Conservation (phyloP, 2,113 vertebrate genomes). For the Xiphophorus hellerii region DNA sequence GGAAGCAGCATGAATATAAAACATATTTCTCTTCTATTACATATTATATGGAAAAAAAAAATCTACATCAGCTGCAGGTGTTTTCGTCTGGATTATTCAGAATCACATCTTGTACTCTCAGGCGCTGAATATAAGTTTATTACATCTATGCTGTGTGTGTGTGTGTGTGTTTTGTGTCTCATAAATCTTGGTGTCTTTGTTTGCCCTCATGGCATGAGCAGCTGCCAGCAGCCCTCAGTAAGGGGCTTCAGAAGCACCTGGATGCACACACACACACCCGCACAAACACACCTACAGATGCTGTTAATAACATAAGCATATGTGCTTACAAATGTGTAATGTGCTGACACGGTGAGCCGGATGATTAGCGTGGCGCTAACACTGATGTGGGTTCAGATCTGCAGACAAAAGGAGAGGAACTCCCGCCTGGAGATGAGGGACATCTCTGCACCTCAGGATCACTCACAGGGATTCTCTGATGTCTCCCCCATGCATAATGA, state of each 20-base stretch:
- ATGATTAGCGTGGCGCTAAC: constrained; percentile 31
- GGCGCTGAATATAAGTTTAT: background rate
- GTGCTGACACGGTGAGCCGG: constrained; percentile 1
- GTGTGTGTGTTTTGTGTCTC: background rate
- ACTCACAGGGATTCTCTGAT: background rate
- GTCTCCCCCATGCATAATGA: constrained; percentile 9
- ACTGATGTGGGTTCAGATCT: constrained; percentile 46
- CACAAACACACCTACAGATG: constrained; percentile 9
- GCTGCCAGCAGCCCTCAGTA: constrained; percentile 9
- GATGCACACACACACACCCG: background rate
- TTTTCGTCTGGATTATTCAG: background rate
- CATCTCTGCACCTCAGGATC: constrained; percentile 33
- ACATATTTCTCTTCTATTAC: background rate
- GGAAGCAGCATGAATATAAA: too few relatives aligned
- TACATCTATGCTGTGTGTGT: background rate
- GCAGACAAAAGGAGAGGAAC: constrained; percentile 60
- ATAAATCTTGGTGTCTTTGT: constrained; percentile 20
- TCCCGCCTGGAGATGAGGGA: constrained; percentile 36
- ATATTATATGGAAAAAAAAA: background rate
- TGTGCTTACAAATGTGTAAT: constrained; percentile 31
- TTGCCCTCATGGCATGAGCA: constrained; percentile 11
- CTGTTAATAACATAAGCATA: constrained; percentile 46
- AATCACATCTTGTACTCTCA: background rate
- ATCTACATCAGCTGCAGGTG: background rate
- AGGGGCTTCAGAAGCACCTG: constrained; percentile 32